Base-by-base conservation (phyloP, 2,113 vertebrate genomes). In the Hymenochirus boettgeri region DNA sequence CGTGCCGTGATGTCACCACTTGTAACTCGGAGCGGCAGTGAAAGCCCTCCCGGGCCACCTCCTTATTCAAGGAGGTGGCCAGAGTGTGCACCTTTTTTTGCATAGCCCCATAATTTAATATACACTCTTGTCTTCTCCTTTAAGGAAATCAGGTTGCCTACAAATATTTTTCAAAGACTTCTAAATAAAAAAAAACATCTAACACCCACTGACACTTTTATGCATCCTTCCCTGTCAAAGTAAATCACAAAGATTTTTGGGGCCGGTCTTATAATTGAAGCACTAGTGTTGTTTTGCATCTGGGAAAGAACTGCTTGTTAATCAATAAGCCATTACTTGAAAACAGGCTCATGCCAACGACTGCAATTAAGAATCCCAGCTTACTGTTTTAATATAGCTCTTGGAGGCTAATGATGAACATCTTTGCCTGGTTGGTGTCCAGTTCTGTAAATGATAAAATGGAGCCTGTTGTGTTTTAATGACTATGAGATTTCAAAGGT, bases 331-430 rank as follows among this genome's bases (percentile, higher is more conserved):
- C 23, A 27, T 23, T 51, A 50, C 55, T 39, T 58, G 46, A 50
- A 59, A 67, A 59, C 23, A 59, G 59, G 18, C 64, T 47, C 64
- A 67, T 59, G 46, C 55, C 42, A n/a, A 59, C 1, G 29, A 58
- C 51, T 52, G 47, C 64, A 67, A 67, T 67, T 67, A 67, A 51
- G 23, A 59, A 42, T 67, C 64, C 47, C 56, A 22, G 64, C 46
- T 9, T 27, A 67, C 7, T 67, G 59, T 45, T 67, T 67, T 39
- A 67, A 59, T 67, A 67, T 51, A n/a, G n/a, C 55, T 48, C 46
- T 67, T 35, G 64, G 51, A 47, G 55, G 42, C 59, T 48, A 26
- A 52, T 51, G 31, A 67, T 59, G 29, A 58, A 59, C 46, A 67
- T 51, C 55, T 67, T n/a, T 59, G 56, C 46, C 46, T 52, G 56